Base-by-base conservation (phyloP, 2,888 invertebrate species). In the Lepetodrilus schrolli region DNA sequence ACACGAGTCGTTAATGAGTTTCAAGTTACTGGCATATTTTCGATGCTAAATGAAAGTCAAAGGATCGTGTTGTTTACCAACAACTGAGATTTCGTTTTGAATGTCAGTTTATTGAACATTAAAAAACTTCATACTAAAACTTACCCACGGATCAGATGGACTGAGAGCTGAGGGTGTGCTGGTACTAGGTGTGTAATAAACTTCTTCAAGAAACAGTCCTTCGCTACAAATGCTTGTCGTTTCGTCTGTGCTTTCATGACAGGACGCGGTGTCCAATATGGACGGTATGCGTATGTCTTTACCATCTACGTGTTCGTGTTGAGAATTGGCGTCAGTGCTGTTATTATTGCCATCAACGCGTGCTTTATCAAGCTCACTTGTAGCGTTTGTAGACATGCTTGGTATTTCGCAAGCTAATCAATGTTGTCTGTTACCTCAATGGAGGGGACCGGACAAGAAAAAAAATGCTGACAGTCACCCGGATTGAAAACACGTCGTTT, bases 101-200 rank as follows among this genome's bases (percentile, higher is more conserved):
- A n/a, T n/a, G n/a, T n/a, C n/a, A n/a, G n/a, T n/a, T n/a, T n/a
- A n/a, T n/a, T n/a, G n/a, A n/a, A n/a, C n/a, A n/a, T n/a, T n/a
- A n/a, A n/a, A n/a, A n/a, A n/a, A n/a, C n/a, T n/a, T n/a, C n/a
- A n/a, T n/a, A n/a, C n/a, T n/a, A 4, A 5, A 43, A 68, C 68
- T 68, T 30, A 68, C 68, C 68, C 68, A 68, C 17, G 43, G 38
- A 43, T 68, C 68, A 21, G 43, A 38, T n/a, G 68, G 68, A n/a
- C 68, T 68, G 10, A 68, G 47, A 21, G 68, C 43, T 47, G 43
- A 47, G 43, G 68, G 43, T 4, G 68, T 68, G 43, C 43, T 47
- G 7, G 68, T 47, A 26, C 43, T 68, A n/a, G 68, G 68, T 17
- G 43, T 47, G 26, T 68, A 68, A 47, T 68, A 68, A 13, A 68